These are phyloP conservation scores for Drosophila macrothrix DNA, from an alignment of 2,888 invertebrate species.

Conservation along the genomic window DNA sequence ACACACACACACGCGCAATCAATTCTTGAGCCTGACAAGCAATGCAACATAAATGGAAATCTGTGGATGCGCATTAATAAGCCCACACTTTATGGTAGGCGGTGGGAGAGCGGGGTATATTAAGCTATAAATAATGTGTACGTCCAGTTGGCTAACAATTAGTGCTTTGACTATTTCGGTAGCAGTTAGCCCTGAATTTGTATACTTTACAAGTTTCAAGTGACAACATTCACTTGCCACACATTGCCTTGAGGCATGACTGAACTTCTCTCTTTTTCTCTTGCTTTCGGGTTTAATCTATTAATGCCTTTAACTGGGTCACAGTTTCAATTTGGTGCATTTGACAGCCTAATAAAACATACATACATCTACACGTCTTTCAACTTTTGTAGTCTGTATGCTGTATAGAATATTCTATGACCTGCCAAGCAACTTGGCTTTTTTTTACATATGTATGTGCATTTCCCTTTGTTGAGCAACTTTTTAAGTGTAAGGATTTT, in stretches of 20 bases:
- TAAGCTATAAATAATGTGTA: background rate
- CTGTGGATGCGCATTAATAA: constrained; percentile 13
- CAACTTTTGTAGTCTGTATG: background rate
- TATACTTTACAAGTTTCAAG: constrained; percentile 6
- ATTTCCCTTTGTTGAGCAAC: background rate
- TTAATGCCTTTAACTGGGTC: constrained; percentile 49
- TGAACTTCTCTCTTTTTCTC: background rate
- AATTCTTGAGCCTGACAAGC: constrained; percentile 24
- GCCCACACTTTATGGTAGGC: background rate
- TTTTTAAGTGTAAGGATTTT: background rate
- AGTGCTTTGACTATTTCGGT: background rate
- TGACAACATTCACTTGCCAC: constrained; percentile 12
- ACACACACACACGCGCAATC: constrained; percentile 23
- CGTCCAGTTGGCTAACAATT: background rate
- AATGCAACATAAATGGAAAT: constrained; percentile 16
- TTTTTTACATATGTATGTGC: background rate
- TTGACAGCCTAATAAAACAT: constrained; percentile 45
- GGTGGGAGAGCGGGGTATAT: background rate
- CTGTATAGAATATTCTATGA: constrained; percentile 17
- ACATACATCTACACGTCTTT: constrained; percentile 11
- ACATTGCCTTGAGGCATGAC: constrained; percentile 1
- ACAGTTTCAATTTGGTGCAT: constrained; percentile 43
- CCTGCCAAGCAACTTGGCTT: background rate
- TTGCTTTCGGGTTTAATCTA: constrained; percentile 24
- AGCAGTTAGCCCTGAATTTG: constrained; percentile 9